A percentile compares a stretch with the other conserved stretches of the same genome.
These are phyloP conservation scores for Amyelois transitella DNA, from an alignment of 1,140 invertebrate species.

Conservation along the genomic window DNA sequence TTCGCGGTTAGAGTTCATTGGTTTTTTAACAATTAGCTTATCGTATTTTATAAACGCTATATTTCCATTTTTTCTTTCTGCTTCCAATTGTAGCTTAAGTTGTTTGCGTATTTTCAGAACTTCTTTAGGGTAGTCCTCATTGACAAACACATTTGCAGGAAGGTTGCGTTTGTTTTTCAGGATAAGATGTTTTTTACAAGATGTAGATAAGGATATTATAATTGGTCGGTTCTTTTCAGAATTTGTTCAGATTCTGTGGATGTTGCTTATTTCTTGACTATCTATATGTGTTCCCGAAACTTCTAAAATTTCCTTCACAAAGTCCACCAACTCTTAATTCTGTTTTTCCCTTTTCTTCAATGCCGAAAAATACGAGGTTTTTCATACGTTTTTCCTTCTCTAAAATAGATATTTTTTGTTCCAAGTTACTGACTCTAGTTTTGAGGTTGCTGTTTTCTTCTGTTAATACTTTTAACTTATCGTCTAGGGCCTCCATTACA, in stretches of 20 bases:
- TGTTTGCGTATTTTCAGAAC: constrained; percentile 14
- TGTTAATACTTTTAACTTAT: constrained; percentile 14
- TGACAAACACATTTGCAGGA: constrained; percentile 4
- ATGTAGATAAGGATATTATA: constrained; percentile 6
- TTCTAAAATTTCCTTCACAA: constrained; percentile 4
- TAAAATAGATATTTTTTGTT: constrained; percentile 14
- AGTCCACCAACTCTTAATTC: constrained; percentile 6
- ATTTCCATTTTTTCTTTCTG: constrained; percentile 22
- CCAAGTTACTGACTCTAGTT: constrained; percentile 14
- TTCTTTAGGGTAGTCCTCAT: constrained; percentile 21
- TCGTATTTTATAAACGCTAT: constrained; percentile 21
- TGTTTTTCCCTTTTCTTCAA: constrained; percentile 17
- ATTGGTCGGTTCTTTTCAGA: constrained; percentile 8
- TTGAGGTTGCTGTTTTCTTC: constrained; percentile 26
- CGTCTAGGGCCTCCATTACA: constrained; percentile 21
- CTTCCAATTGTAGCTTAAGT: constrained; percentile 7
- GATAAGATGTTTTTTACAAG: constrained; percentile 23
- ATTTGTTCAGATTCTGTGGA: constrained; percentile 9
- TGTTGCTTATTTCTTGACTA: constrained; percentile 11
- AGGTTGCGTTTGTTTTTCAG: constrained; percentile 10
- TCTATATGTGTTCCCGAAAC: constrained; percentile 8
- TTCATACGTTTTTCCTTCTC: constrained; percentile 28
- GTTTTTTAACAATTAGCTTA: constrained; percentile 20
- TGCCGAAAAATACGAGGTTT: constrained; percentile 27
- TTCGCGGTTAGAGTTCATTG: constrained; percentile 9